A percentile compares a stretch with the other conserved stretches of the same genome.
Conservation (phyloP, 2,113 vertebrate species). For the Sterna hirundo region DNA sequence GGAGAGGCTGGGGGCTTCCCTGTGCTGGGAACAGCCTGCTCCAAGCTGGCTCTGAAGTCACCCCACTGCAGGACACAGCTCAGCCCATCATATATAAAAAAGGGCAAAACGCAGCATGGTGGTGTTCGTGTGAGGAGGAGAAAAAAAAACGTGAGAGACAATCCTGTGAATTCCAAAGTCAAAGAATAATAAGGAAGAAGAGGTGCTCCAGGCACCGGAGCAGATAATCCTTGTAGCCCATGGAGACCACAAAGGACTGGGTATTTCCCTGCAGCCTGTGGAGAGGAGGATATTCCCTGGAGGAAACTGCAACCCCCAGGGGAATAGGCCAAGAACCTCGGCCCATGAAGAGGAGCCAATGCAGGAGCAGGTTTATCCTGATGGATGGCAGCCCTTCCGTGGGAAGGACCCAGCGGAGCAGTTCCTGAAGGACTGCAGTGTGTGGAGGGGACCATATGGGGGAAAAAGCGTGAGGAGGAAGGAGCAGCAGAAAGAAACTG, state of each 20-base stretch:
- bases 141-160: background rate
- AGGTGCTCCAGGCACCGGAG: background rate
- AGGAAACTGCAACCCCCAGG: background rate
- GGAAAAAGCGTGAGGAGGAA: background rate
- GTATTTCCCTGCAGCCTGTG: background rate
- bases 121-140: background rate
- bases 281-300: background rate
- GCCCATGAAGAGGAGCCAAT: background rate
- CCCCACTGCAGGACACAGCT: background rate
- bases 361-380: background rate
- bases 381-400: background rate
- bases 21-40: background rate
- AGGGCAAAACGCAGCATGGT: background rate
- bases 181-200: background rate
- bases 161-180: background rate
- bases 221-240: background rate
- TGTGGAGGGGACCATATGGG: background rate
- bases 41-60: background rate
- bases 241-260: background rate
- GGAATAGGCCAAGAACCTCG: background rate
- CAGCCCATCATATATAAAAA: background rate
- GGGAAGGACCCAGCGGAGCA: background rate
- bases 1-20: background rate
- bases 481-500: background rate
- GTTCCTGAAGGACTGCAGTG: background rate